phyloP scores from a whole-genome alignment of 2,888 invertebrate species.

The Sympetrum striolatum region DNA sequence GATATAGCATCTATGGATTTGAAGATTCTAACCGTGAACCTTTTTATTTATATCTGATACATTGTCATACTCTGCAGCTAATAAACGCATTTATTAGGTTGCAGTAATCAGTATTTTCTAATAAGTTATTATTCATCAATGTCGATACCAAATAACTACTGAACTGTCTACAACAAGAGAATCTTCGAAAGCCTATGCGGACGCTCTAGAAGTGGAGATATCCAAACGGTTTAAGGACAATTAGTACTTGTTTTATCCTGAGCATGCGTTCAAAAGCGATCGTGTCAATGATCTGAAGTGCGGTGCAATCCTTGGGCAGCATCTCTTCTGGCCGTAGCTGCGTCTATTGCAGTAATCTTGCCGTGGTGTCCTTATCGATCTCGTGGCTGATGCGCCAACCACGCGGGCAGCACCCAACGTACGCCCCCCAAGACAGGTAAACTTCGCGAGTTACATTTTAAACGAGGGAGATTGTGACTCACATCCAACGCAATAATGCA shows the following conservation, averaged over 20 bases:
- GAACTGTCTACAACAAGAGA: neutral
- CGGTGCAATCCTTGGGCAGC: neutral
- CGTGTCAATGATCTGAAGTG: neutral
- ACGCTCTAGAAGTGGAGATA: neutral
- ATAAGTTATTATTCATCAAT: no score
- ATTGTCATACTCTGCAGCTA: no score
- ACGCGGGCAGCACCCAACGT: neutral
- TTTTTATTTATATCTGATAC: no score
- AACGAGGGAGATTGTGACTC: neutral
- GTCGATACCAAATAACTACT: no score
- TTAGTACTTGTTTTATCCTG: no score
- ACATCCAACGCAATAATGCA: neutral
- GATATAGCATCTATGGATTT: no score
- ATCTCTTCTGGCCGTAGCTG: neutral
- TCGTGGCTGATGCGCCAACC: conserved; percentile 11
- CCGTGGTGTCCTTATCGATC: conserved; percentile 29
- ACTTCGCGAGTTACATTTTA: neutral
- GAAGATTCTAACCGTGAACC: no score
- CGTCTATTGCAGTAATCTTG: conserved; percentile 33
- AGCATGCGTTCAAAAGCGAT: neutral
- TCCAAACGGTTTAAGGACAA: neutral
- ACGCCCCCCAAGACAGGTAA: neutral
- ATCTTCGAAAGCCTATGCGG: neutral
- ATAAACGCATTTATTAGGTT: no score
- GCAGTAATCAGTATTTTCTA: no score